These are phyloP conservation scores for Iphiclides podalirius DNA, from an alignment of 2,888 invertebrate species.

Conservation along the genomic window DNA sequence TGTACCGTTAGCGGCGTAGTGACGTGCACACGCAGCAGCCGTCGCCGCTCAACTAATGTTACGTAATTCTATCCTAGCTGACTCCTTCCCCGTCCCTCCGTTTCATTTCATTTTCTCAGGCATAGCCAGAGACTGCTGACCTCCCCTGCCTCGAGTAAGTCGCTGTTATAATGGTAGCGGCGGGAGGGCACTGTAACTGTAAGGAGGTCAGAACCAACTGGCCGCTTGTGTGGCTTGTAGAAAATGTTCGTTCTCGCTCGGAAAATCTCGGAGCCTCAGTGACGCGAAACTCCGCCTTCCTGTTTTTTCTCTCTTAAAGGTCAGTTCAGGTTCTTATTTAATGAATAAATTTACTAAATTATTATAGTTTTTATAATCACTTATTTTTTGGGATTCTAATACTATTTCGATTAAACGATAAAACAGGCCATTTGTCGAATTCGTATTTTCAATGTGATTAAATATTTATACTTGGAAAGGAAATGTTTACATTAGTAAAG, in stretches of 20 bases:
- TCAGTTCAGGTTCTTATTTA: too few species aligned
- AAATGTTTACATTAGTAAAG: too few species aligned
- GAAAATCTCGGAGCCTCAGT: constrained; percentile 50
- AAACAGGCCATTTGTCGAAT: too few species aligned
- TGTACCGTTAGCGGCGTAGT: constrained; percentile 27
- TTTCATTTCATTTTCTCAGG: constrained; percentile 52
- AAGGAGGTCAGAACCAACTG: constrained; percentile 38
- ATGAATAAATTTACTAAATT: too few species aligned
- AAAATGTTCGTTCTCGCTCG: constrained; percentile 48
- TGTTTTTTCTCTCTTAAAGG: too few species aligned
- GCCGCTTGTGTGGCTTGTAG: constrained; percentile 33
- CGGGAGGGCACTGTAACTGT: constrained; percentile 15
- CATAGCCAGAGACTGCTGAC: constrained; percentile 39
- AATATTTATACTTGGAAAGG: too few species aligned
- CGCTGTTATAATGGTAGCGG: not conserved
- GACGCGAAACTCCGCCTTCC: constrained; percentile 54
- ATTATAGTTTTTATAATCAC: too few species aligned
- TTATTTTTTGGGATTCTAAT: too few species aligned
- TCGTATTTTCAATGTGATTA: too few species aligned
- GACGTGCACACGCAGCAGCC: constrained; percentile 51
- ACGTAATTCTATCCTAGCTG: constrained; percentile 71
- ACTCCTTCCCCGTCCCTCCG: constrained; percentile 54
- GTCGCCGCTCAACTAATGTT: constrained; percentile 65
- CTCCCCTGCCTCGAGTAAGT: constrained; percentile 34
- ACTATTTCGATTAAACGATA: too few species aligned